These are phyloP conservation scores for Sialis fuliginosa DNA, from an alignment of 2,888 invertebrate species.

Conservation along the genomic window DNA sequence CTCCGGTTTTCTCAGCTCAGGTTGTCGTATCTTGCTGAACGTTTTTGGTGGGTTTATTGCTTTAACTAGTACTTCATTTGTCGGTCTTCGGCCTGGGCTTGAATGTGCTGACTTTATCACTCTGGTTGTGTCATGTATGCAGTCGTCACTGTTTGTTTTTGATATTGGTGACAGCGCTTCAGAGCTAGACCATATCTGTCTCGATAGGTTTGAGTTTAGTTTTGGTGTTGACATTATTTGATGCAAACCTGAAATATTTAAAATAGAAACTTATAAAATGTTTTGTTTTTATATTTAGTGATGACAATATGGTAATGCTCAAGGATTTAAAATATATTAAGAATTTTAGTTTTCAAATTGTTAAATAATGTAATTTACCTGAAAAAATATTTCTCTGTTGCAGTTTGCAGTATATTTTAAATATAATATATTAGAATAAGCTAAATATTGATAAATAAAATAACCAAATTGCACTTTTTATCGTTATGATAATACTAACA, in stretches of 20 bases:
- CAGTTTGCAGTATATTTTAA: too few relatives aligned
- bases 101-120: background rate
- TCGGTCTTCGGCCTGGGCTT: background rate
- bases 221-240: conserved; percentile 24
- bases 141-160: background rate
- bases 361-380: too few relatives aligned
- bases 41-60: background rate
- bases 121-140: background rate
- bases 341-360: too few relatives aligned
- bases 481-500: too few relatives aligned
- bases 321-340: too few relatives aligned
- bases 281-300: background rate
- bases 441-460: too few relatives aligned
- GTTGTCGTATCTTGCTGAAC: background rate
- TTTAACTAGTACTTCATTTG: background rate
- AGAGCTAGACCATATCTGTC: conserved; percentile 1
- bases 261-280: background rate
- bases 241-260: conserved; percentile 14
- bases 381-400: too few relatives aligned
- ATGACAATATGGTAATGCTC: too few relatives aligned
- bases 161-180: conserved; percentile 1
- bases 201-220: conserved; percentile 7
- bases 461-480: too few relatives aligned
- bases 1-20: background rate
- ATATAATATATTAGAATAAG: too few relatives aligned